These are phyloP conservation scores for Druon quercuslanigerum DNA, from an alignment of 1,140 invertebrate genomes.

Conservation along the genomic window DNA sequence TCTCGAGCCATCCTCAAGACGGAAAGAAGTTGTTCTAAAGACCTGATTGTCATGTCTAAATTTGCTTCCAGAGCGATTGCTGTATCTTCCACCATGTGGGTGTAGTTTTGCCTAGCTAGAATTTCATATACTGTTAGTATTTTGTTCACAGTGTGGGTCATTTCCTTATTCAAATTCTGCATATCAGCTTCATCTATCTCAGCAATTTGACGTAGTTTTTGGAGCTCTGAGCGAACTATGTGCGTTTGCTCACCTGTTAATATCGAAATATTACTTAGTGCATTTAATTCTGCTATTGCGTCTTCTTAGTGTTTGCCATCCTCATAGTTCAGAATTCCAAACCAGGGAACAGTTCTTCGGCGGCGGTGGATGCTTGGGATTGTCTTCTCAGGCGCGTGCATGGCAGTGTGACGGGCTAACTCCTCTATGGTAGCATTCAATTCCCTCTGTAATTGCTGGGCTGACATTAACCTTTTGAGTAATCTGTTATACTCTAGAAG, in stretches of 20 bases:
- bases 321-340: background rate
- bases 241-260: background rate
- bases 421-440: no score
- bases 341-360: no score
- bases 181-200: background rate
- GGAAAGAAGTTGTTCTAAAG: background rate
- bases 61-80: background rate
- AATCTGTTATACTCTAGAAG: no score
- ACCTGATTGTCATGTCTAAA: background rate
- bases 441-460: no score
- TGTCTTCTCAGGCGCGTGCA: no score
- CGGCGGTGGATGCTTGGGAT: no score
- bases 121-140: background rate
- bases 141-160: no score
- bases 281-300: background rate
- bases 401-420: no score
- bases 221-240: background rate
- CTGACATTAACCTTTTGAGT: no score
- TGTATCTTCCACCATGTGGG: background rate
- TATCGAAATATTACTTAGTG: background rate
- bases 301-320: background rate
- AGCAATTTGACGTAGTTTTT: background rate
- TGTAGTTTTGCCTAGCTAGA: background rate
- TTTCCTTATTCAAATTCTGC: background rate
- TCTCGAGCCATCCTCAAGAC: background rate